phyloP scores from a whole-genome alignment of 2,113 vertebrate genomes.

The Hypomesus transpacificus region DNA sequence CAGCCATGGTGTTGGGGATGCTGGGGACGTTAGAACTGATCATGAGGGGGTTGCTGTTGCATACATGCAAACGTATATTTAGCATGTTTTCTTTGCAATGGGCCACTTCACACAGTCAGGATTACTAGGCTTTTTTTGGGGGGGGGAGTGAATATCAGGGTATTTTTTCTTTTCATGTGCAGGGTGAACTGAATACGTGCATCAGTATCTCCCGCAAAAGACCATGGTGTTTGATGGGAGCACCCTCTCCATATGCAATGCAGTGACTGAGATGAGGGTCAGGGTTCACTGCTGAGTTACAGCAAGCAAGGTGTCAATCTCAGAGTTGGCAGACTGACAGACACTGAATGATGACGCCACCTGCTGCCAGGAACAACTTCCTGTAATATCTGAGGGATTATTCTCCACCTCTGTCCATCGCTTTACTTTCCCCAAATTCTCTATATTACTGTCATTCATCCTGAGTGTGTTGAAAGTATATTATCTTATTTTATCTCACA shows the following conservation, averaged over 20 bases:
- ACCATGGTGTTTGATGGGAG: neutral
- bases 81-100: constrained; percentile 38
- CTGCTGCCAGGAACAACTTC: too few relatives aligned
- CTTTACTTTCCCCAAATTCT: too few relatives aligned
- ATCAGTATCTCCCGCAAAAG: neutral
- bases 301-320: too few relatives aligned
- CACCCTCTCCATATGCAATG: constrained; percentile 12
- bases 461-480: too few relatives aligned
- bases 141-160: constrained; percentile 48
- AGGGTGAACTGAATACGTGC: neutral
- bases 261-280: constrained; percentile 21
- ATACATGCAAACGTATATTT: constrained; percentile 11
- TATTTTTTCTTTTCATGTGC: constrained; percentile 20
- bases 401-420: too few relatives aligned
- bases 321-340: too few relatives aligned
- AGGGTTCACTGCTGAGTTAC: neutral
- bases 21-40: constrained; percentile 38
- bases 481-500: neutral
- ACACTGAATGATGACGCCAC: too few relatives aligned
- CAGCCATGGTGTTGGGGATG: constrained; percentile 58
- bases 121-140: constrained; percentile 34
- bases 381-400: too few relatives aligned
- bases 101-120: constrained; percentile 26
- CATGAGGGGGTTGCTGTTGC: constrained; percentile 38
- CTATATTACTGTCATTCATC: too few relatives aligned